Percentiles rank a stretch among this genome's conserved stretches.
These are phyloP conservation scores for Lagorchestes hirsutus DNA, from an alignment of 2,797 vertebrate genomes.

Conservation along the genomic window DNA sequence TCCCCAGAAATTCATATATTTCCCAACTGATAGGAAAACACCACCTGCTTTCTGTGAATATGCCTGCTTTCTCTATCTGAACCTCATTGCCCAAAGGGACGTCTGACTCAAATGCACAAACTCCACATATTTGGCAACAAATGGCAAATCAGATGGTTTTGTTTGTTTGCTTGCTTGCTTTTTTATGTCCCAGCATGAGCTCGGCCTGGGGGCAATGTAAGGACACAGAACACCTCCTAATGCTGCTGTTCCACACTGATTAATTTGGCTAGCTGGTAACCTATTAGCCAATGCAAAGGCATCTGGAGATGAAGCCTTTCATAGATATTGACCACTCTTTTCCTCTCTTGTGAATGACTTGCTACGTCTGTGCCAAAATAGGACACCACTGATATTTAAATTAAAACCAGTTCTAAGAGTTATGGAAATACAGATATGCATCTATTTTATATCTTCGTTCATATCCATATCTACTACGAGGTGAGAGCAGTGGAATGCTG, in stretches of 20 bases:
- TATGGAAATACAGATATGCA: conserved; percentile 47
- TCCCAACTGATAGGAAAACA: conserved; percentile 49
- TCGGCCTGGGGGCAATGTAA: conserved; percentile 37
- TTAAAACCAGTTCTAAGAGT: conserved; percentile 11
- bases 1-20: conserved; percentile 18
- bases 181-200: conserved; percentile 61
- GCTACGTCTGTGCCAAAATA: conserved; percentile 22
- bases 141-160: conserved; percentile 63
- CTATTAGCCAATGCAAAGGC: conserved; percentile 36
- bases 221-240: conserved; percentile 35
- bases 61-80: conserved; percentile 18
- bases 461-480: background rate
- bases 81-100: conserved; percentile 55
- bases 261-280: conserved; percentile 24
- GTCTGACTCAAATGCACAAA: conserved; percentile 57
- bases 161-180: conserved; percentile 50
- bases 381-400: conserved; percentile 44
- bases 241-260: background rate
- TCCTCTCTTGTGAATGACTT: background rate
- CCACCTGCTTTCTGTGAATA: conserved; percentile 55
- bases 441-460: background rate
- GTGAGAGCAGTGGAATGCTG: background rate
- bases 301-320: conserved; percentile 12
- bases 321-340: background rate
- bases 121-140: conserved; percentile 50